Evolutionary conservation across 2,888 invertebrate genomes (phyloP), one percentile per base, ranked within the genome.

Genomic region (Protophormia terraenovae): DNA sequence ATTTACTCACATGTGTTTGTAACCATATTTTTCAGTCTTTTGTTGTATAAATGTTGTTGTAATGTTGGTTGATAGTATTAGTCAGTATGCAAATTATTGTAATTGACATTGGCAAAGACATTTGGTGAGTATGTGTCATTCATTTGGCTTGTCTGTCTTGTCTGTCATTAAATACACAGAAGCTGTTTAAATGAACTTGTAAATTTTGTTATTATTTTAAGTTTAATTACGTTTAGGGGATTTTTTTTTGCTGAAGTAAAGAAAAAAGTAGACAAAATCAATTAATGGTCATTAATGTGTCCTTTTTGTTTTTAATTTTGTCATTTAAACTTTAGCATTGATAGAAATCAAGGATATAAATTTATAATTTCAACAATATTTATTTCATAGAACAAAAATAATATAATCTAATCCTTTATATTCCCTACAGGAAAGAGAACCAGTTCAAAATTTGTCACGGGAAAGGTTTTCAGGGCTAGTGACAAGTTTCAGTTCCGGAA

Each of bases 31-130:
- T 32, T 35, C n/a, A 19, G 4, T 22, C 16, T 60, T 22, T n/a
- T 69, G 32, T 10, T 6, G 12, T 16, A 16, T 10, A 50, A 22
- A 14, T 41, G 41, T 35, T 14, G 19, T 24, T 14, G 19, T 24
- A 10, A 29, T 29, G 55, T 53, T n/a, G 10, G 41, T 55, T 55
- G 47, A 71, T 66, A 62, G 19, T 45, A 45, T 69, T 69, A 50
- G 22, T 41, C 53, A 64, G 19, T 53, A 75, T 73, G 72, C 62
- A 75, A 71, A 75, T 69, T 38, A 60, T 41, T 53, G 38, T 60
- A 80, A 67, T 72, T 81, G 80, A 67, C 84, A 84, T 72, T 84
- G 84, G 72, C 84, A 84, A 72, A 84, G 80, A 80, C 76, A 84
- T 76, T 84, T 58, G 19, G 19, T 35, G 60, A 50, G 50, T 62